phyloP scores from a whole-genome alignment of 2,888 invertebrate species.

The Athrips mouffetella region DNA sequence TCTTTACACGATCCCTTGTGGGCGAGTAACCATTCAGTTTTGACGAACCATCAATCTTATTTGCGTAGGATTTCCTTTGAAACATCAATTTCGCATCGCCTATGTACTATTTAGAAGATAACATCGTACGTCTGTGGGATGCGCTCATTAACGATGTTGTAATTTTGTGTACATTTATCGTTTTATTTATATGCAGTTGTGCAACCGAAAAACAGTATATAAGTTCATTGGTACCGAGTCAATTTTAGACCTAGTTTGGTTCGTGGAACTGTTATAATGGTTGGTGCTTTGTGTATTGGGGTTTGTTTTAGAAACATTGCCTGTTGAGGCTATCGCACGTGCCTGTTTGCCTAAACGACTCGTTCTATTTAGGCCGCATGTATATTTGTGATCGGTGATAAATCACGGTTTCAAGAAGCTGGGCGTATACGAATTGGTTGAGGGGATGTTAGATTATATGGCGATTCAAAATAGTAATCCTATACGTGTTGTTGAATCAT shows the following conservation, averaged over 20 bases:
- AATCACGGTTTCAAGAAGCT: constrained; percentile 20
- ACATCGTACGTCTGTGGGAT: constrained; percentile 20
- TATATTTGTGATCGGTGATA: constrained; percentile 37
- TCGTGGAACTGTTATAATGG: constrained; percentile 42
- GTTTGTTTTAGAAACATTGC: constrained; percentile 68
- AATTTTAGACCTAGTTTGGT: constrained; percentile 40
- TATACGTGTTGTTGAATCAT: not conserved
- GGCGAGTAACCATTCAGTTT: constrained; percentile 23
- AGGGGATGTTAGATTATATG: too few relatives aligned
- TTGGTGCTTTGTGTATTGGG: constrained; percentile 47
- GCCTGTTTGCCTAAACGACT: constrained; percentile 63
- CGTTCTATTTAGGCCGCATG: constrained; percentile 36
- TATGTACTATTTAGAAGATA: constrained; percentile 22
- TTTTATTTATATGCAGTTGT: too few relatives aligned
- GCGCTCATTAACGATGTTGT: constrained; percentile 15
- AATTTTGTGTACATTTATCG: constrained; percentile 12
- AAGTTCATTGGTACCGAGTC: constrained; percentile 25
- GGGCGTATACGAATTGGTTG: too few relatives aligned
- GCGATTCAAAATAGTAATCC: not conserved
- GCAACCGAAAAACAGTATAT: too few relatives aligned
- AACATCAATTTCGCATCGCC: constrained; percentile 29
- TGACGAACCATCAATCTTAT: constrained; percentile 28
- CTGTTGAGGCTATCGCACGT: constrained; percentile 59
- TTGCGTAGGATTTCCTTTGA: constrained; percentile 34
- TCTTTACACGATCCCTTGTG: constrained; percentile 19